phyloP scores from a whole-genome alignment of 1,140 invertebrate genomes.

The Trypoxylus dichotomus region DNA sequence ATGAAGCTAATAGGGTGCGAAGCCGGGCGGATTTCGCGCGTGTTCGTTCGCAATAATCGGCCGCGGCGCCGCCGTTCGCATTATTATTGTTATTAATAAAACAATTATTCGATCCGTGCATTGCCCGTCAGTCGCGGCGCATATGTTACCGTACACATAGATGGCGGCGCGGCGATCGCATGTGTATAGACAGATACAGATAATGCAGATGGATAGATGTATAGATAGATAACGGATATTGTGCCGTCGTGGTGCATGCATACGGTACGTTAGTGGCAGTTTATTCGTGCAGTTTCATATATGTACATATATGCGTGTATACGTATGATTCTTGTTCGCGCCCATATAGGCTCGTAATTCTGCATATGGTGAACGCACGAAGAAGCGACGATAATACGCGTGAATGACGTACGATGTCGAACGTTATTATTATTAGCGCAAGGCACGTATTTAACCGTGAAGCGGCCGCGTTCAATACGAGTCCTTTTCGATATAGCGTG shows the following conservation, averaged over 20 bases:
- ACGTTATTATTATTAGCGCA: neutral
- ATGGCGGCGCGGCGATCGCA: neutral
- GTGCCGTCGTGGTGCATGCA: neutral
- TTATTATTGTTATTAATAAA: slow-evolving; percentile 5
- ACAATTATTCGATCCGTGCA: slow-evolving; percentile 2
- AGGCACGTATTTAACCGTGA: neutral
- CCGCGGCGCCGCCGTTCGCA: neutral
- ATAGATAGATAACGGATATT: slow-evolving; percentile 7
- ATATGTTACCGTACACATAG: neutral
- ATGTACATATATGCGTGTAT: too few species aligned
- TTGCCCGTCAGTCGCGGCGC: neutral
- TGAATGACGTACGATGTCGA: neutral
- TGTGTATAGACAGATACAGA: slow-evolving; percentile 2
- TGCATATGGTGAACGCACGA: neutral
- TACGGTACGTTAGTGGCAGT: neutral
- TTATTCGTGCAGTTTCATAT: slow-evolving; percentile 3
- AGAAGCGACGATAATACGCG: neutral
- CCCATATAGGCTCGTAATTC: neutral
- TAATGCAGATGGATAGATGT: slow-evolving; percentile 3
- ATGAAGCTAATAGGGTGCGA: neutral
- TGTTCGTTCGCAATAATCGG: slow-evolving; percentile 1
- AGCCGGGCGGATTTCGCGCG: neutral
- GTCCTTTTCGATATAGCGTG: too few species aligned
- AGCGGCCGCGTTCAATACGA: neutral
- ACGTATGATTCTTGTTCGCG: too few species aligned